These are phyloP conservation scores for Metalampra italica DNA, from an alignment of 2,888 invertebrate genomes.

Conservation along the genomic window DNA sequence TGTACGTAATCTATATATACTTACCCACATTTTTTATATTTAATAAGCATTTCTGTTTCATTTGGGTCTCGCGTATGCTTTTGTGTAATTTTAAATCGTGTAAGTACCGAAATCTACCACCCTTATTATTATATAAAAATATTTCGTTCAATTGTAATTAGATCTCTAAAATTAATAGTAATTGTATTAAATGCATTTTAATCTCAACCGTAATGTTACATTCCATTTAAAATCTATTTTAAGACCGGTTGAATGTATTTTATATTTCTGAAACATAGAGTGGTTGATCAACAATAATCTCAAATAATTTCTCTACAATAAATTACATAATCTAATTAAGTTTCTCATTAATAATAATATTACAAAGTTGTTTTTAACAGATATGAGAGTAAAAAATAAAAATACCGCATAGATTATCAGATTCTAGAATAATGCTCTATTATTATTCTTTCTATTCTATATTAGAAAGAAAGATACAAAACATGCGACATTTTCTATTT, in stretches of 20 bases:
- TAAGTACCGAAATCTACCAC: no score
- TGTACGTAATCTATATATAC: slow-evolving; percentile 29
- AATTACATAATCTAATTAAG: no score
- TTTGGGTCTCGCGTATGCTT: slow-evolving; percentile 36
- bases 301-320: no score
- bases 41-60: slow-evolving; percentile 37
- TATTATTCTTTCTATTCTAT: no score
- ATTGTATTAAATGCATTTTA: slow-evolving; percentile 42
- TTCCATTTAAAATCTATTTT: slow-evolving; percentile 63
- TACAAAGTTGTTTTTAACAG: no score
- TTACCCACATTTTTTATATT: slow-evolving; percentile 24
- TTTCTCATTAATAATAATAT: no score
- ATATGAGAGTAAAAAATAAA: no score
- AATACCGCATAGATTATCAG: no score
- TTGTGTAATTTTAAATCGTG: slow-evolving; percentile 6
- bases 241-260: slow-evolving; percentile 37
- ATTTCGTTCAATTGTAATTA: slow-evolving; percentile 15
- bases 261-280: slow-evolving; percentile 17
- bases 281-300: not conserved
- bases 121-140: not conserved
- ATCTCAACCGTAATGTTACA: slow-evolving; percentile 70
- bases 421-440: no score
- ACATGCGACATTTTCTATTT: no score
- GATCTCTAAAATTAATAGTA: slow-evolving; percentile 55
- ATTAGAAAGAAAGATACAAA: no score